Base-by-base conservation (phyloP, 1,140 invertebrate species). In the Hydropsyche tenuis region DNA sequence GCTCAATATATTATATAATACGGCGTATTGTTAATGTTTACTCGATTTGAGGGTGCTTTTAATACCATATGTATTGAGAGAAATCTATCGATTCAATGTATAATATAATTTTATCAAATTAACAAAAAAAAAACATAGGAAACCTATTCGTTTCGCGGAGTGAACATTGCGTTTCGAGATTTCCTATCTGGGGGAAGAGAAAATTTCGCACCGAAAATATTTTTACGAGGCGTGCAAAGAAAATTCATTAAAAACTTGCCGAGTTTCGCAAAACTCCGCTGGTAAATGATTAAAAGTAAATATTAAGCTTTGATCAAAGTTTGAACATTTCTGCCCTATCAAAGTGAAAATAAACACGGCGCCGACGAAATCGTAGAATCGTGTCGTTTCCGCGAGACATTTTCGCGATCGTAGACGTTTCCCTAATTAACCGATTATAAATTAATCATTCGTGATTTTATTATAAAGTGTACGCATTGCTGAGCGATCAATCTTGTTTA, bases 251-350 rank as follows among this genome's bases (percentile, higher is more conserved):
- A 76, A 76, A 76, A 76, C 71, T 76, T 76, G 42, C 72, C 43
- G 69, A 70, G 73, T 66, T 73, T 48, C 45, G 65, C 65, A 46
- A 65, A 25, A 53, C 60, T 37, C 43, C 65, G 66, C 53, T 51
- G 71, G 66, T 76, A 69, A 76, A 76, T 76, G 75, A 76, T 76
- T 76, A 76, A 76, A 76, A 73, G 75, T 76, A 76, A 76, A 76
- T 76, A 76, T 76, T 76, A 76, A 71, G 75, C 75, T 76, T 76
- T 71, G 75, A 71, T 72, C 68, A 70, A 72, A 76, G 56, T 68
- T 68, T 68, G 20, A 56, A 62, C 70, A 16, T 63, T 71, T 72
- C 70, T 75, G 69, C 30, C 73, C 65, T 74, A 74, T 74, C 62
- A 45, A 60, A 72, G 25, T 66, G 62, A 62, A 68, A 60, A 70